Percentiles rank a stretch among this genome's conserved stretches.
phyloP scores from a whole-genome alignment of 2,888 invertebrate genomes.

The Tetramorium bicarinatum region DNA sequence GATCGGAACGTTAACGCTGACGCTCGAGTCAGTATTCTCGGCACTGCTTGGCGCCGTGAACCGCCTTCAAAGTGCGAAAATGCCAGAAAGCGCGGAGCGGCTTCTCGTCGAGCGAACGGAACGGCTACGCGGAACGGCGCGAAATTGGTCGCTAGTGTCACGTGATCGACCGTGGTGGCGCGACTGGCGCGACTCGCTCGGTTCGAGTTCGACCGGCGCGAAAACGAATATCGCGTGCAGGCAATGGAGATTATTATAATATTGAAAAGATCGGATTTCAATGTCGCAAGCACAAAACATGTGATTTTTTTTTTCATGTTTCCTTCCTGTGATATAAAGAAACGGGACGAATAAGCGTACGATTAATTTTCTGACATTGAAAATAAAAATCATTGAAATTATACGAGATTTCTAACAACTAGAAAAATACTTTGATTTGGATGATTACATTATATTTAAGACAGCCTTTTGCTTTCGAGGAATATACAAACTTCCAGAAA shows the following conservation, averaged over 20 bases:
- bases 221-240: background rate
- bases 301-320: background rate
- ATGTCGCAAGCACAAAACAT: background rate
- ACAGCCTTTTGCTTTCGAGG: background rate
- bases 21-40: background rate
- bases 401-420: background rate
- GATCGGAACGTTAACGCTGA: background rate
- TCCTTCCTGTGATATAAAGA: background rate
- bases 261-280: background rate
- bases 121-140: background rate
- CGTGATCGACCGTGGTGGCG: background rate
- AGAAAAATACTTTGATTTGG: background rate
- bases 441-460: constrained; percentile 13
- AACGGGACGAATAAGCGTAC: background rate
- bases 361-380: background rate
- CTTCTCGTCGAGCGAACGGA: background rate
- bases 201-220: no score
- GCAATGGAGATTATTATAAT: background rate
- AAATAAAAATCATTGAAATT: background rate
- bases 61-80: background rate
- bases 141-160: background rate
- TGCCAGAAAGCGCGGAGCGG: background rate
- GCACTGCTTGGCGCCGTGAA: no score
- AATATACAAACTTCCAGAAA: constrained; percentile 18
- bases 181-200: background rate